Evolutionary conservation across 1,140 invertebrate species (phyloP).

Genomic region (Nixonia krombeini): DNA sequence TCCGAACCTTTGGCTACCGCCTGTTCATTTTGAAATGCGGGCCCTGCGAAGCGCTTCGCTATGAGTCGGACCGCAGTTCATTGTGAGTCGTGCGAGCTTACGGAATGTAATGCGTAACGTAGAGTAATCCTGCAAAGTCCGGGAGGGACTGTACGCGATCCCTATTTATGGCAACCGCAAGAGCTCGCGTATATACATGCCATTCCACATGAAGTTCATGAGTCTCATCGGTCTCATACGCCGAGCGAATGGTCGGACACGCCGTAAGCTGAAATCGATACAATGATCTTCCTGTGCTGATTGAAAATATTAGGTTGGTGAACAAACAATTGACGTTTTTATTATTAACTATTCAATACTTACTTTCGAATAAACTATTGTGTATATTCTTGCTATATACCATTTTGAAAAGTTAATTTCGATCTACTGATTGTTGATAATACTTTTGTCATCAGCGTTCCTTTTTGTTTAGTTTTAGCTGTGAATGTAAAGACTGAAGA

Average conservation of each 20-base stretch:
- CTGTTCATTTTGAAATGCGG: slow-evolving; percentile 4
- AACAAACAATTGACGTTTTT: no score
- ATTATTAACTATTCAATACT: no score
- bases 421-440: no score
- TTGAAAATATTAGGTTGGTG: no score
- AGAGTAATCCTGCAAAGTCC: slow-evolving; percentile 25
- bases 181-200: slow-evolving; percentile 38
- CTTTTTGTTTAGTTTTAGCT: no score
- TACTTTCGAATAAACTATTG: no score
- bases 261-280: slow-evolving; percentile 6
- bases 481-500: no score
- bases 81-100: slow-evolving; percentile 12
- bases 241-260: slow-evolving; percentile 2
- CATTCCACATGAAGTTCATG: slow-evolving; percentile 21
- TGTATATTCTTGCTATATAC: no score
- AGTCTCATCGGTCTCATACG: slow-evolving; percentile 27
- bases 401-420: no score
- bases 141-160: slow-evolving; percentile 34
- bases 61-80: neutral
- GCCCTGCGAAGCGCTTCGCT: slow-evolving; percentile 13
- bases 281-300: neutral
- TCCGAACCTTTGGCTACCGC: slow-evolving; percentile 5
- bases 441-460: no score
- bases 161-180: slow-evolving; percentile 56
- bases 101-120: slow-evolving; percentile 24